Evolutionary conservation across 2,113 vertebrate species (phyloP).

Genomic region (Bufo gargarizans): DNA sequence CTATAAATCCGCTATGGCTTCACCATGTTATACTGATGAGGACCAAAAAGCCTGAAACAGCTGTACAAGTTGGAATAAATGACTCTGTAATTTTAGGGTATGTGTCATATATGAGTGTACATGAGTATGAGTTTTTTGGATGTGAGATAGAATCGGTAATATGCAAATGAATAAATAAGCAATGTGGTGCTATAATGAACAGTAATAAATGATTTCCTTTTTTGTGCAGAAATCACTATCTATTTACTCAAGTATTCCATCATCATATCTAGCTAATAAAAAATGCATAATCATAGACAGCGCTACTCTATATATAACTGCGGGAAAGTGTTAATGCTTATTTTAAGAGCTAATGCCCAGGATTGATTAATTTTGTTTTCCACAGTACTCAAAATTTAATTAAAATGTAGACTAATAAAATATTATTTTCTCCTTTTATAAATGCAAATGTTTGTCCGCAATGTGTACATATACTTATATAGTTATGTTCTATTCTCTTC

Average conservation of each 20-base stretch:
- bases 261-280: constrained; percentile 71
- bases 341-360: constrained; percentile 82
- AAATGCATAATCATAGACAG: constrained; percentile 64
- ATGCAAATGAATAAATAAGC: background rate
- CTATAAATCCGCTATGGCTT: background rate
- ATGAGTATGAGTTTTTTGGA: background rate
- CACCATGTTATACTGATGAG: background rate
- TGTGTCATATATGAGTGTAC: background rate
- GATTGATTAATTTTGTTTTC: constrained; percentile 81
- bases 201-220: constrained; percentile 70
- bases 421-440: constrained; percentile 72
- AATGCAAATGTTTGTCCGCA: constrained; percentile 81
- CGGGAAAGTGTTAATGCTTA: constrained; percentile 77
- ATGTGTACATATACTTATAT: constrained; percentile 76
- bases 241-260: constrained; percentile 70
- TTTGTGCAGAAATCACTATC: constrained; percentile 63
- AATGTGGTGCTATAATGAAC: constrained; percentile 62
- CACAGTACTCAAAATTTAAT: constrained; percentile 82
- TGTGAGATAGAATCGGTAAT: background rate
- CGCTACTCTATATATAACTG: constrained; percentile 70
- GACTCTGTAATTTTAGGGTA: background rate
- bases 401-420: constrained; percentile 82
- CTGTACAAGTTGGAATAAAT: background rate
- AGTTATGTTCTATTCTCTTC: constrained; percentile 89
- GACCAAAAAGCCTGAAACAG: background rate